phyloP scores from a whole-genome alignment of 2,888 invertebrate genomes.

The Brachylomia viminalis region DNA sequence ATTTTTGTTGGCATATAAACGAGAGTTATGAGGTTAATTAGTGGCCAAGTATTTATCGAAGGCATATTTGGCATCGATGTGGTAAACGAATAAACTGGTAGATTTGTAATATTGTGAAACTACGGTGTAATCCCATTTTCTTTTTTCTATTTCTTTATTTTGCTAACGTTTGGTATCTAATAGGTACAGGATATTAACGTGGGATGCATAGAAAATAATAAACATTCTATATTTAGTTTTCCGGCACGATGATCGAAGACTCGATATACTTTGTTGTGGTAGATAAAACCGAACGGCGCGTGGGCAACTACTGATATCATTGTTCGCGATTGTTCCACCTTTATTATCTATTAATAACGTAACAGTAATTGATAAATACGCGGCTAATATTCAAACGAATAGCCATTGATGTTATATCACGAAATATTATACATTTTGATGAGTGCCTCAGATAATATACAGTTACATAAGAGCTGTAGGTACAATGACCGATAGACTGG shows the following conservation, averaged over 20 bases:
- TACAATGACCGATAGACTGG: slow-evolving; percentile 79
- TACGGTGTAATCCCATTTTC: neutral
- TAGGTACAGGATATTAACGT: neutral
- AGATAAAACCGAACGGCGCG: slow-evolving; percentile 39
- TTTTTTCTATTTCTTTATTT: neutral
- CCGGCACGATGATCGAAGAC: neutral
- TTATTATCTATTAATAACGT: slow-evolving; percentile 32
- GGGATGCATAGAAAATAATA: neutral
- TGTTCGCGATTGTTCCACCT: slow-evolving; percentile 68
- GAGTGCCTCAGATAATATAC: slow-evolving; percentile 60
- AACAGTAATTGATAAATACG: slow-evolving; percentile 52
- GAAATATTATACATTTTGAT: slow-evolving; percentile 67
- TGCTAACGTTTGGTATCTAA: neutral
- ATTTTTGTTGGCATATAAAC: slow-evolving; percentile 30
- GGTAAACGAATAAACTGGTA: neutral
- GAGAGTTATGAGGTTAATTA: slow-evolving; percentile 44
- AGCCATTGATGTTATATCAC: slow-evolving; percentile 76
- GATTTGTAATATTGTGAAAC: slow-evolving; percentile 13
- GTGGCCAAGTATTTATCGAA: slow-evolving; percentile 34
- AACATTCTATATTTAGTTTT: neutral
- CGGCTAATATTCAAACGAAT: slow-evolving; percentile 71
- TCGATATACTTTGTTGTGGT: neutral
- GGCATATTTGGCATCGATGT: slow-evolving; percentile 35
- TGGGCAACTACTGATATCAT: slow-evolving; percentile 72
- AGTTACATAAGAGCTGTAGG: slow-evolving; percentile 57